These are phyloP conservation scores for Drosophila paramelanica DNA, from an alignment of 2,888 invertebrate species.

Conservation along the genomic window DNA sequence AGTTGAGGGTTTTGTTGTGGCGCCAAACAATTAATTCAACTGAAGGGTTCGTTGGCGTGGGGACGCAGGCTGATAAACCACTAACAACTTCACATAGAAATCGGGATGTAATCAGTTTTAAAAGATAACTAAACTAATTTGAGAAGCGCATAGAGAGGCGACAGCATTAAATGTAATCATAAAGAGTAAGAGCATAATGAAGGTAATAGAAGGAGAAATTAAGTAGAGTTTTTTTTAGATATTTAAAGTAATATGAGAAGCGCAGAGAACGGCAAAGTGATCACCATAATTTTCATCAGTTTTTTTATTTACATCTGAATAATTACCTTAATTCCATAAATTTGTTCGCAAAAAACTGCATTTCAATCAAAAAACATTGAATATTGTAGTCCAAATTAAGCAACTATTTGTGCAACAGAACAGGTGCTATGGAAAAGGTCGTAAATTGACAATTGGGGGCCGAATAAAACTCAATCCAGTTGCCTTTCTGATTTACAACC, in stretches of 20 bases:
- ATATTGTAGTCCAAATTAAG: not conserved
- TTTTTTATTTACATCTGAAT: no score
- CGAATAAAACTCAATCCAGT: conserved; percentile 24
- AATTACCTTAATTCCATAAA: no score
- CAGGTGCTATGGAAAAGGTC: not conserved
- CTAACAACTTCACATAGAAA: conserved; percentile 1
- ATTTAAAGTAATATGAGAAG: not conserved
- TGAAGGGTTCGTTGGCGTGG: not conserved
- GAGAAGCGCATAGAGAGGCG: not conserved
- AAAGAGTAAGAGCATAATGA: not conserved
- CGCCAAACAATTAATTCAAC: conserved; percentile 31
- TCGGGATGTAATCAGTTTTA: conserved; percentile 6
- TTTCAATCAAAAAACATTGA: no score
- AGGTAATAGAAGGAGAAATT: not conserved
- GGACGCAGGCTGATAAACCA: conserved; percentile 4
- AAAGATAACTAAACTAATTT: conserved; percentile 8
- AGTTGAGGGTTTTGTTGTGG: conserved; percentile 37
- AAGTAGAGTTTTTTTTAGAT: not conserved
- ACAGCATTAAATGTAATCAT: not conserved
- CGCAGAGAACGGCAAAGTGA: not conserved
- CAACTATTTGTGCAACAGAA: not conserved
- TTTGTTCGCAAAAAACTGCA: no score
- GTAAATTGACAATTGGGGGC: conserved; percentile 23
- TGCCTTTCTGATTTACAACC: conserved; percentile 66
- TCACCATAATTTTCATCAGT: no score